These are phyloP conservation scores for Drosophila acutilabella DNA, from an alignment of 2,888 invertebrate species.

Conservation along the genomic window DNA sequence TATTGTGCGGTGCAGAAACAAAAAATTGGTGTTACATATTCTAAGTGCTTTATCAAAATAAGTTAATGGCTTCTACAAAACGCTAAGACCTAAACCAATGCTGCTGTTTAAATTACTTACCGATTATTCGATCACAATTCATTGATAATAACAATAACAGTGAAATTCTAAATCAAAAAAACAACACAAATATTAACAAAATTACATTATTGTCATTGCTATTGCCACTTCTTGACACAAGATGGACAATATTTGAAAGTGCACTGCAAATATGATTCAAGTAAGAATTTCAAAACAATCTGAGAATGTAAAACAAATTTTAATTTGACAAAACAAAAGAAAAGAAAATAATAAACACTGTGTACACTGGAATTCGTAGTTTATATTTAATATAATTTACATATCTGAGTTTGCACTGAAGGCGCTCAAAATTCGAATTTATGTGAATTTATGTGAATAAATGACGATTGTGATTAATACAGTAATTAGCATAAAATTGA, in stretches of 20 bases:
- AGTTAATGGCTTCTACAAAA: constrained; percentile 53
- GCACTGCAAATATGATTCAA: constrained; percentile 38
- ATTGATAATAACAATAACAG: constrained; percentile 21
- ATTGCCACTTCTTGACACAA: constrained; percentile 4
- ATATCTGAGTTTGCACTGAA: not conserved
- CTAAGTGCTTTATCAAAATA: constrained; percentile 70
- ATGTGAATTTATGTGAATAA: not conserved
- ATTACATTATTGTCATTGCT: constrained; percentile 4
- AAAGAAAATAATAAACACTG: not conserved
- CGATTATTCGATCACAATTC: constrained; percentile 23
- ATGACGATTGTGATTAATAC: not conserved
- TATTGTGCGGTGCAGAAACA: constrained; percentile 71
- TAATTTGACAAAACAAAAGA: not conserved
- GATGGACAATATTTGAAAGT: constrained; percentile 23
- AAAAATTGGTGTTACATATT: constrained; percentile 72
- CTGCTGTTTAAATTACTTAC: constrained; percentile 36
- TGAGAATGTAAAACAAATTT: not conserved
- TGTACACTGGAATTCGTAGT: not conserved
- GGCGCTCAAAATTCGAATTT: no score
- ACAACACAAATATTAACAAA: not conserved
- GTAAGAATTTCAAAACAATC: constrained; percentile 29
- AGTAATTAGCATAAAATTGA: not conserved
- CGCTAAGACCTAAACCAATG: constrained; percentile 39
- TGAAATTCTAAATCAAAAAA: constrained; percentile 23
- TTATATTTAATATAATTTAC: not conserved